Percentiles rank a stretch among this genome's conserved stretches.
Conservation (phyloP, 2,888 invertebrate genomes). For the Neoitamus cyanurus region DNA sequence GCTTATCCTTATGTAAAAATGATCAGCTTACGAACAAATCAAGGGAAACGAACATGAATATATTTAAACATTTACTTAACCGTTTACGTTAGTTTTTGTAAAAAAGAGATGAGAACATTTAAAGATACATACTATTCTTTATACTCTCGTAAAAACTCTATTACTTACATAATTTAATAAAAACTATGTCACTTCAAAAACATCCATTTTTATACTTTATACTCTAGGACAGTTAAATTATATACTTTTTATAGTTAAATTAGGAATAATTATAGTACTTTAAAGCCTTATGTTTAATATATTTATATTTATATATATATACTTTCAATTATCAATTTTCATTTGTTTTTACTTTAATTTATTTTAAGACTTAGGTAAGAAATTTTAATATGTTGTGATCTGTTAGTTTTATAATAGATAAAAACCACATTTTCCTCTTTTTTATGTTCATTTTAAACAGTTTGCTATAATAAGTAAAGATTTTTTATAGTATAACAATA, state of each 20-base stretch:
- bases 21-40: slow-evolving; percentile 15
- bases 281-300: slow-evolving; percentile 40
- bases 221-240: slow-evolving; percentile 34
- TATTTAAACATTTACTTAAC: slow-evolving; percentile 35
- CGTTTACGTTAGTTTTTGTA: slow-evolving; percentile 33
- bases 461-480: slow-evolving; percentile 44
- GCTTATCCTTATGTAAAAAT: slow-evolving; percentile 19
- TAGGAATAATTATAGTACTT: slow-evolving; percentile 42
- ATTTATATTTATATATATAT: slow-evolving; percentile 17
- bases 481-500: slow-evolving; percentile 51
- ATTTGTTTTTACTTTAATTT: background rate
- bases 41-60: slow-evolving; percentile 16
- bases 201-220: slow-evolving; percentile 27
- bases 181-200: slow-evolving; percentile 38
- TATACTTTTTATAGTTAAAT: slow-evolving; percentile 35
- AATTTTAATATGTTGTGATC: slow-evolving; percentile 37
- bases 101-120: slow-evolving; percentile 44
- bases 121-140: slow-evolving; percentile 24
- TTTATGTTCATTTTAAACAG: slow-evolving; percentile 26
- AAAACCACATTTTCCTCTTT: slow-evolving; percentile 39
- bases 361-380: slow-evolving; percentile 34
- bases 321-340: slow-evolving; percentile 22
- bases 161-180: slow-evolving; percentile 40
- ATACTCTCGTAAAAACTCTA: slow-evolving; percentile 37
- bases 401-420: slow-evolving; percentile 41